Evolutionary conservation across 2,888 invertebrate species (phyloP), one percentile per base, ranked within the genome.

Genomic region (Drosophila diplacantha): DNA sequence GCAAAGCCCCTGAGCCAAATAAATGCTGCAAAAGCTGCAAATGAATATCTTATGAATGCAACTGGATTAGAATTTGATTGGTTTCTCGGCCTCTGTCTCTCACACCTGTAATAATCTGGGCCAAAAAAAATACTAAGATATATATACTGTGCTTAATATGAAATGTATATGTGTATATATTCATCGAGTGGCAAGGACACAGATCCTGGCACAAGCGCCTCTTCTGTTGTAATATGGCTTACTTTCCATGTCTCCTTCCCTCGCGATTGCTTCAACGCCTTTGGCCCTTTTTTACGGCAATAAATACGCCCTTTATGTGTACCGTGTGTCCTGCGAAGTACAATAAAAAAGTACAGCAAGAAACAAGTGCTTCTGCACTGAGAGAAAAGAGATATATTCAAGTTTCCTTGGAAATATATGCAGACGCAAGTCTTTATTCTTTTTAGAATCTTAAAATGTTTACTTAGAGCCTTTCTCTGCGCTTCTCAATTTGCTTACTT

Each of bases 271-370:
- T 49, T 26, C 47, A 41, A 20, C 52, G 34, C 32, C 37, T 64
- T 57, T 50, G 64, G 34, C 16, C 37, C 29, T 20, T 14, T 37
- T 62, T 53, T 5, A 52, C 35, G 64, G 53, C 64, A 52, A 59
- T 46, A 46, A 46, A 31, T 46, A 51, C 68, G 68, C 68, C 59
- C 24, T 65, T 65, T 44, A 66, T 37, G 69, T 50, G 49, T 50
- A 46, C 47, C 39, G 20, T 50, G 53, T 46, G 64, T 50, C 55
- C 34, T 38, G 34, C 32, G 59, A 72, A 70, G 66, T 68, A 69
- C 74, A 73, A 63, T 41, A 43, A 22, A 29, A 29, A 24, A 47
- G 9, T 14, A 50, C 66, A 35, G 41, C 35, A 43, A 55, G 12
- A 29, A 39, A 29, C 37, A 37, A 39, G 38, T 20, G 26, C 24